These are phyloP conservation scores for Drosophila lacicola DNA, from an alignment of 2,888 invertebrate species.

Conservation along the genomic window DNA sequence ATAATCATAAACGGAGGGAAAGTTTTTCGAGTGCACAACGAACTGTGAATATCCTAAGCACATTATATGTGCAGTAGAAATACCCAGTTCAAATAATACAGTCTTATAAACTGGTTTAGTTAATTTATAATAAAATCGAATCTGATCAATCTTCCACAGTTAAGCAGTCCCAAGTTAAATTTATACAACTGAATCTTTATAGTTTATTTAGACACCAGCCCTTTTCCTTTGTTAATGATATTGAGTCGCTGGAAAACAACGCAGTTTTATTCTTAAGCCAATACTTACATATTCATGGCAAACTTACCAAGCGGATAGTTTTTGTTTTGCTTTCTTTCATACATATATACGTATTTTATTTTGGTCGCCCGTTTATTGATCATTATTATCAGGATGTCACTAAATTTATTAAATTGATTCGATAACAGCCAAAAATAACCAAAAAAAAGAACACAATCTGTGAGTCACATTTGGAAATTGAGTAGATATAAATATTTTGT, in stretches of 20 bases:
- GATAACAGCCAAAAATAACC: conserved; percentile 1
- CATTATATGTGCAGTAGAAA: not conserved
- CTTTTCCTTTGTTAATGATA: too few species aligned
- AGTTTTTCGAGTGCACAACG: conserved; percentile 17
- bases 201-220: too few species aligned
- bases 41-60: conserved; percentile 35
- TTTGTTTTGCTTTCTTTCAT: too few species aligned
- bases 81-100: not conserved
- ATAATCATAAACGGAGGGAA: conserved; percentile 35
- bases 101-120: too few species aligned
- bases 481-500: not conserved
- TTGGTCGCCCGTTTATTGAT: conserved; percentile 3
- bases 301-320: too few species aligned
- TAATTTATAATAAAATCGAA: too few species aligned
- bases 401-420: not conserved
- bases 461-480: conserved; percentile 22
- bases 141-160: not conserved
- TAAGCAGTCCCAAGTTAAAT: not conserved
- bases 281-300: too few species aligned
- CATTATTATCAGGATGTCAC: not conserved
- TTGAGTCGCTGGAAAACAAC: too few species aligned
- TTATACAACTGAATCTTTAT: too few species aligned
- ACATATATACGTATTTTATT: too few species aligned
- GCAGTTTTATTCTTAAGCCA: too few species aligned
- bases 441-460: not conserved